phyloP scores from a whole-genome alignment of 2,797 vertebrate genomes.

The Enteromius argenteus region DNA sequence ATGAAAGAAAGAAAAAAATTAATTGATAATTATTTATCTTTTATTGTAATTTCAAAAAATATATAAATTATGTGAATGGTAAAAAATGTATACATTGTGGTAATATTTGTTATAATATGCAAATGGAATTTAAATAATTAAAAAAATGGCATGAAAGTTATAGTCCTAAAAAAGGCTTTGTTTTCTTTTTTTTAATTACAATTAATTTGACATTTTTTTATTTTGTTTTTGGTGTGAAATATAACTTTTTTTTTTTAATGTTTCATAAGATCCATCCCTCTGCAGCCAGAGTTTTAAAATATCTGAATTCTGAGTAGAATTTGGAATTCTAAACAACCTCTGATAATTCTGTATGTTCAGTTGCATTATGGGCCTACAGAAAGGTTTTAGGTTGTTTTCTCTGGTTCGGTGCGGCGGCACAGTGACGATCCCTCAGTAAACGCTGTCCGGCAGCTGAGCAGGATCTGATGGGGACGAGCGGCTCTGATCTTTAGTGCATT shows the following conservation, averaged over 20 bases:
- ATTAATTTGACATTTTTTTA: background rate
- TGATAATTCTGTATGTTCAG: background rate
- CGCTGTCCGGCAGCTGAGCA: slow-evolving; percentile 76
- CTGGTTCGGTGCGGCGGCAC: slow-evolving; percentile 61
- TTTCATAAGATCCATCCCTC: background rate
- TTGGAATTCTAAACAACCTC: background rate
- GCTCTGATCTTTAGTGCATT: slow-evolving; percentile 77
- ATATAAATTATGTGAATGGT: background rate
- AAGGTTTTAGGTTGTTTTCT: background rate
- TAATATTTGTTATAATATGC: background rate
- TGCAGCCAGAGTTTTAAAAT: background rate
- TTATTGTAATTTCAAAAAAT: background rate
- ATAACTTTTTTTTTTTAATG: background rate
- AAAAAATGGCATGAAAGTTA: background rate
- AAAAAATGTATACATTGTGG: background rate
- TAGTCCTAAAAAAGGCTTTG: background rate
- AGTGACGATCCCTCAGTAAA: slow-evolving; percentile 83
- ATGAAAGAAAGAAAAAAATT: too few species aligned
- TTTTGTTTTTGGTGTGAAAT: background rate
- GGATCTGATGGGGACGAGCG: slow-evolving; percentile 77
- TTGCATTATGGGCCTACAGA: background rate
- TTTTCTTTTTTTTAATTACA: background rate
- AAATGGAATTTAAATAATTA: too few species aligned
- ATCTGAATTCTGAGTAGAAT: background rate
- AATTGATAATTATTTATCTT: too few species aligned